Evolutionary conservation across 2,113 vertebrate genomes (phyloP), one percentile per base, ranked within the genome.

Genomic region (Periophthalmus modestus): DNA sequence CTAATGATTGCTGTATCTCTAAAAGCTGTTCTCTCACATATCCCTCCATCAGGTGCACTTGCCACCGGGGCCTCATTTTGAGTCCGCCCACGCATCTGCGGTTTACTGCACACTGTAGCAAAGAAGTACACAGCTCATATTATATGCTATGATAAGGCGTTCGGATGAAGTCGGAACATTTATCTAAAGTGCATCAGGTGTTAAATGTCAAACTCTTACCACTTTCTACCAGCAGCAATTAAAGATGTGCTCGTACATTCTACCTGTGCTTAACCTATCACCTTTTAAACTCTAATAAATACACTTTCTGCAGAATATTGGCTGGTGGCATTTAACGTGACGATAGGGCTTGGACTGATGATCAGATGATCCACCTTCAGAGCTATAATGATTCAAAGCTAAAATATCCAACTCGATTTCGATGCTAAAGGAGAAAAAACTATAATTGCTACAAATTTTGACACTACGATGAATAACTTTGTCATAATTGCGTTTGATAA

Each of bases 1-100:
- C 75, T 85, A 90, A 84, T 83, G 80, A 84, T 69, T 62, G 68
- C 58, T 59, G 58, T 80, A 71, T 82, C 75, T 80, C 68, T 73
- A 55, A 79, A 78, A 84, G 74, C 69, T 58, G 28, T 50, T 58
- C 61, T 48, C 74, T 74, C 81, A 71, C 76, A 52, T 80, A 75
- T 87, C 79, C 66, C 63, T 77, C 5, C 63, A 79, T 81, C 84
- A 88, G 84, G 76, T 82, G 79, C 77, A 81, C 65, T 68, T 71
- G 65, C 77, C n/a, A 24, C 68, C 7, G 14, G 65, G 71, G 63
- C 68, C 67, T 82, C 74, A 81, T 85, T 76, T 80, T 65, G 47
- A 77, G 67, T 71, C 72, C 59, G 1, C 80, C 68, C 76, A 67
- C 77, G 46, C 69, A n/a, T n/a, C 52, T 55, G 21, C 43, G 67